These are phyloP conservation scores for Xanthia icteritia DNA, from an alignment of 2,888 invertebrate genomes.

Conservation along the genomic window DNA sequence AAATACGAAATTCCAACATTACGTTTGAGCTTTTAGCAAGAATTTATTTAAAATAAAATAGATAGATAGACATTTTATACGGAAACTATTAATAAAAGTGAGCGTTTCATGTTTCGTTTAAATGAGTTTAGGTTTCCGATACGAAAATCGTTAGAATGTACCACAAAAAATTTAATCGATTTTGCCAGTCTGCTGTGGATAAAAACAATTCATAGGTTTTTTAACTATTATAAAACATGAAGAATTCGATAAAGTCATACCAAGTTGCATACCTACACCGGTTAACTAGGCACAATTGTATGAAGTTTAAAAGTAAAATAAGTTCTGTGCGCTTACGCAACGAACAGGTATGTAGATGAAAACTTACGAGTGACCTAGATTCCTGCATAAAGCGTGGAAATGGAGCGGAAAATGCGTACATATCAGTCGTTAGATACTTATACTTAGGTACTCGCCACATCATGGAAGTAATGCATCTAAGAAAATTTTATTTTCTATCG, in stretches of 20 bases:
- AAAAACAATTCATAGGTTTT: slow-evolving; percentile 37
- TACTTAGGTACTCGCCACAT: slow-evolving; percentile 2
- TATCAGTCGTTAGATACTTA: slow-evolving; percentile 16
- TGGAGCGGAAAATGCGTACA: slow-evolving; percentile 50
- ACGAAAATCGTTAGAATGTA: slow-evolving; percentile 72
- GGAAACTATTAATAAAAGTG: slow-evolving; percentile 55
- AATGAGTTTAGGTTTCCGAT: slow-evolving; percentile 77
- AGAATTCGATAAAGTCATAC: slow-evolving; percentile 29
- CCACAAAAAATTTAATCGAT: slow-evolving; percentile 75
- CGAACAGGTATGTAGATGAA: slow-evolving; percentile 30
- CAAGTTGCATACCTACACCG: not conserved
- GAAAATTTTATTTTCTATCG: slow-evolving; percentile 13
- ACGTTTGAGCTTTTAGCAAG: slow-evolving; percentile 1
- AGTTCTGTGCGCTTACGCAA: slow-evolving; percentile 33
- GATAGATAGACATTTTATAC: slow-evolving; percentile 31
- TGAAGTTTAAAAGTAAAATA: slow-evolving; percentile 24
- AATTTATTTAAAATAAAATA: slow-evolving; percentile 35
- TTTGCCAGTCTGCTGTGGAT: slow-evolving; percentile 73
- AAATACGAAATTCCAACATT: slow-evolving; percentile 19
- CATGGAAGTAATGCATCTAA: slow-evolving; percentile 22
- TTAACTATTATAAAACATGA: slow-evolving; percentile 20
- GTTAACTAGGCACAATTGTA: not conserved
- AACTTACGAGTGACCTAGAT: slow-evolving; percentile 56
- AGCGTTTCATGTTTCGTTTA: slow-evolving; percentile 69
- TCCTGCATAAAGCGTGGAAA: slow-evolving; percentile 43